A percentile compares a stretch with the other conserved stretches of the same genome.
phyloP scores from a whole-genome alignment of 1,140 invertebrate species.

The Scaptomyza montana region DNA sequence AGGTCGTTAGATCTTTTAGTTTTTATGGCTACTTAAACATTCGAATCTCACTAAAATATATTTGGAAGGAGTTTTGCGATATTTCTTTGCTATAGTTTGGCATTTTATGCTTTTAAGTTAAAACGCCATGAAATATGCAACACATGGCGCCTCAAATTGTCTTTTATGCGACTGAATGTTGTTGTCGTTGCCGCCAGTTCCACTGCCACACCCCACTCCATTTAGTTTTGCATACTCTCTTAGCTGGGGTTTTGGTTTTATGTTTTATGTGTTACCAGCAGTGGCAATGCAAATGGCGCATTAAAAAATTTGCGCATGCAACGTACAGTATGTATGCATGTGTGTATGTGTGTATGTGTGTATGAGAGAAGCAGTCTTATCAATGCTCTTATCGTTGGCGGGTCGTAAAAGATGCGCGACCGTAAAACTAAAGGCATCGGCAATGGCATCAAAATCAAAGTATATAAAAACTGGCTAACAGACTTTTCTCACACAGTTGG shows the following conservation, averaged over 20 bases:
- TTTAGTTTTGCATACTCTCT: slow-evolving; percentile 36
- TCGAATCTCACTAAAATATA: slow-evolving; percentile 43
- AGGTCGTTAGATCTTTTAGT: slow-evolving; percentile 16
- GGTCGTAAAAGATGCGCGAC: slow-evolving; percentile 67
- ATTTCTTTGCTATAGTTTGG: slow-evolving; percentile 19
- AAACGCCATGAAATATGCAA: slow-evolving; percentile 80
- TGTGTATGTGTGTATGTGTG: no score
- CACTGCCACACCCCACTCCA: background rate
- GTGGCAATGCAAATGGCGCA: slow-evolving; percentile 71
- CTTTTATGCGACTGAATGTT: slow-evolving; percentile 53
- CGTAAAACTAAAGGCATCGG: slow-evolving; percentile 70
- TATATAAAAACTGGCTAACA: slow-evolving; percentile 66
- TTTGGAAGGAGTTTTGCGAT: slow-evolving; percentile 11
- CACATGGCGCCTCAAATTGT: slow-evolving; percentile 74
- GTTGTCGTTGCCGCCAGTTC: slow-evolving; percentile 1
- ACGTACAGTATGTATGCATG: slow-evolving; percentile 45
- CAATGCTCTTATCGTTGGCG: slow-evolving; percentile 49
- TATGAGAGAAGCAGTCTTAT: slow-evolving; percentile 17
- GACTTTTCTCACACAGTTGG: slow-evolving; percentile 63
- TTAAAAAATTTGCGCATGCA: slow-evolving; percentile 76
- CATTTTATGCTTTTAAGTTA: slow-evolving; percentile 63
- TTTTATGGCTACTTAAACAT: slow-evolving; percentile 72
- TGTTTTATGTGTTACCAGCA: slow-evolving; percentile 37
- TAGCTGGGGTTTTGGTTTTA: slow-evolving; percentile 25
- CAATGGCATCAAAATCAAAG: slow-evolving; percentile 69